A percentile compares a stretch with the other conserved stretches of the same genome.
These are phyloP conservation scores for Cyanistes caeruleus DNA, from an alignment of 2,113 vertebrate genomes.

Conservation along the genomic window DNA sequence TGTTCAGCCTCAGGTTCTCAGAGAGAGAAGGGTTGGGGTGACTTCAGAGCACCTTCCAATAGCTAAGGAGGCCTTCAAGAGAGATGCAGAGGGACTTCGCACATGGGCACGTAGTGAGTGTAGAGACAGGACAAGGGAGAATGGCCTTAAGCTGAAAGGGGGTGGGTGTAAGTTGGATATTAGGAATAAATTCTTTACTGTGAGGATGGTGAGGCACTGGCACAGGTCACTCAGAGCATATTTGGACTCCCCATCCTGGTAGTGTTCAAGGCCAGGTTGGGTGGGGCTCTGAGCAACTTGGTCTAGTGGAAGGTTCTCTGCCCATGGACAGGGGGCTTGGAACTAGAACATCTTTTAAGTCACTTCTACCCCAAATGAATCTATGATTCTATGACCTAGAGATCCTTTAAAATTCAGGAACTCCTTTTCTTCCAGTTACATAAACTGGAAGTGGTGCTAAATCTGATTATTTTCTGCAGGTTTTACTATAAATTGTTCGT, in stretches of 20 bases:
- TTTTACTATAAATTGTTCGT: neutral
- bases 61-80: neutral
- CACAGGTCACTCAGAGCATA: neutral
- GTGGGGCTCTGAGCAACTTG: neutral
- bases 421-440: neutral
- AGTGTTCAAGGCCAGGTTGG: neutral
- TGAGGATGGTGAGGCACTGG: neutral
- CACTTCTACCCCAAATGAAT: neutral
- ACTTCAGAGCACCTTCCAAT: neutral
- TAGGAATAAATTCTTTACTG: neutral
- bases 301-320: neutral
- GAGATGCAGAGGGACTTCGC: neutral
- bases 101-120: no score
- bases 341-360: neutral
- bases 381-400: neutral
- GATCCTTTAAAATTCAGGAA: neutral
- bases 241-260: neutral
- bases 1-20: neutral
- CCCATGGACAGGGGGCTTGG: neutral
- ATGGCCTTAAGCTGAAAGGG: neutral
- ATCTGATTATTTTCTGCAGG: neutral
- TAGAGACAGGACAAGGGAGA: neutral
- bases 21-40: neutral
- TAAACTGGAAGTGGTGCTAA: neutral
- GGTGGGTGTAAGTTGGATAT: neutral